Base-by-base conservation (phyloP, 2,888 invertebrate genomes). In the Hydropsyche betteni region DNA sequence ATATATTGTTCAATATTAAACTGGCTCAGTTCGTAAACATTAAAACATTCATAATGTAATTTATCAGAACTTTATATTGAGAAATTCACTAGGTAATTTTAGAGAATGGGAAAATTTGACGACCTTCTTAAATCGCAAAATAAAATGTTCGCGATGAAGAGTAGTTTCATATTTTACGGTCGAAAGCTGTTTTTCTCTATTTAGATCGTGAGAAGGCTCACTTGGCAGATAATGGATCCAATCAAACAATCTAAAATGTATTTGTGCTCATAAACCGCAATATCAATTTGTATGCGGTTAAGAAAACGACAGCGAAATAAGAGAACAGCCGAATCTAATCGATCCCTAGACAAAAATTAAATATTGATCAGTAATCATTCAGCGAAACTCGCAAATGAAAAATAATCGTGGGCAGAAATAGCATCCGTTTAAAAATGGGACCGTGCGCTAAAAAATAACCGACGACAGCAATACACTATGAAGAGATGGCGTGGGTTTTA, bases 171-270 rank as follows among this genome's bases (percentile, higher is more conserved):
- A 36, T 64, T 64, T 64, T 64, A 64, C 34, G 64, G 64, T 64
- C 36, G 64, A 64, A 34, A 64, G 64, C 64, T 34, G 36, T 64
- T 44, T 44, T 44, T 64, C 64, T 64, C n/a, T 64, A 64, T 64
- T 64, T 64, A 36, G 64, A 64, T 64, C 64, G 64, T 64, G 64
- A 64, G 64, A 64, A 33, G 34, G 12, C 64, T 64, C 34, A 64
- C 36, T 44, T 44, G 34, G 36, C 8, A 64, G 64, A 64, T 64
- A 64, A 64, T 64, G 4, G 64, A 36, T 36, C n/a, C 64, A 64
- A 64, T 64, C 64, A 36, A 64, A 64, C 36, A 64, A 36, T 36
- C 36, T 64, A 64, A 64, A 64, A 58, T 58, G 24, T 16, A 4
- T 58, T 58, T 64, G 34, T n/a, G 36, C 5, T 64, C 36, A 14